phyloP scores from a whole-genome alignment of 1,140 invertebrate species.

The Eubasilissa regina region DNA sequence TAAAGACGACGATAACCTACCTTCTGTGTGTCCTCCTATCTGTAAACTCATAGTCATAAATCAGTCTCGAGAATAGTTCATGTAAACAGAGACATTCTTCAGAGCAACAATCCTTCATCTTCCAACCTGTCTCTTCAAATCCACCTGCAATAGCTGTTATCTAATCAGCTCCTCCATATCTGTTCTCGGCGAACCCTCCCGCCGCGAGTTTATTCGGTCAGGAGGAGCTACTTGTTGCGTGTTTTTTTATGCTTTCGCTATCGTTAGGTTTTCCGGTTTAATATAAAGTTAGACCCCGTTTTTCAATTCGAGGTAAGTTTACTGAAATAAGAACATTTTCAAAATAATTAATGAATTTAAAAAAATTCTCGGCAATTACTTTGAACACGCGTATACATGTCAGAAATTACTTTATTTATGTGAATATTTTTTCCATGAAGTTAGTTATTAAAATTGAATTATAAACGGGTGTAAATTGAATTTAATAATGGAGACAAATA shows the following conservation, averaged over 20 bases:
- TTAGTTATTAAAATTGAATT: too few relatives aligned
- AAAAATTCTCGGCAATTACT: too few relatives aligned
- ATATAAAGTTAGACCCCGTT: slow-evolving; percentile 36
- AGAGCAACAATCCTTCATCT: slow-evolving; percentile 3
- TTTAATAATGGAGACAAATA: too few relatives aligned
- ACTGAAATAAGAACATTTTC: too few relatives aligned
- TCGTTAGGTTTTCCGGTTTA: slow-evolving; percentile 56
- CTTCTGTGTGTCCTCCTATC: not conserved
- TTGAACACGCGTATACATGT: too few relatives aligned
- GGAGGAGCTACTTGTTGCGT: slow-evolving; percentile 10
- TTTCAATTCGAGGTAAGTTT: too few relatives aligned
- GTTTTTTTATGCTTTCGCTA: slow-evolving; percentile 54
- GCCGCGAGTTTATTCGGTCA: slow-evolving; percentile 3
- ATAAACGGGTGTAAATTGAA: too few relatives aligned
- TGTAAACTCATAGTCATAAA: not conserved
- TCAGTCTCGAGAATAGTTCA: slow-evolving; percentile 1
- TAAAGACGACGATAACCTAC: not conserved
- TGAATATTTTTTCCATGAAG: too few relatives aligned
- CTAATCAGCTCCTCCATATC: slow-evolving; percentile 40
- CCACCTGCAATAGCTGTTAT: not conserved
- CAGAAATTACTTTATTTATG: too few relatives aligned
- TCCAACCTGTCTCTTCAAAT: not conserved
- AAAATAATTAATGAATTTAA: too few relatives aligned
- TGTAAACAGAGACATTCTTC: slow-evolving; percentile 34
- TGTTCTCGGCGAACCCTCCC: slow-evolving; percentile 20